Evolutionary conservation across 2,797 vertebrate genomes (phyloP).

Genomic region (Anguilla pacifica): DNA sequence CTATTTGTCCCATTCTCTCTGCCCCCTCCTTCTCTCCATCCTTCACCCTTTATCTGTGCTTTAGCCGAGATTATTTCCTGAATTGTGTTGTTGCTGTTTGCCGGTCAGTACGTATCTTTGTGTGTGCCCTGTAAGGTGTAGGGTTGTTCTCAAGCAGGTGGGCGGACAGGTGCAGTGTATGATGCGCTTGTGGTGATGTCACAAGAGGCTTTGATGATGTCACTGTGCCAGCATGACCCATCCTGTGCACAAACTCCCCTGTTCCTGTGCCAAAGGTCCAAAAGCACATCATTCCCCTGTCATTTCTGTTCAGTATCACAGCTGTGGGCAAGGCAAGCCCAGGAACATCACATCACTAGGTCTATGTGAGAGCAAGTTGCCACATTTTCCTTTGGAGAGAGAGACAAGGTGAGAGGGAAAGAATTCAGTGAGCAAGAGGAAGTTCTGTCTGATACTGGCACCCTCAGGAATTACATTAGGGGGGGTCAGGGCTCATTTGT

Average conservation of each 20-base stretch:
- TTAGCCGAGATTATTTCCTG: not conserved
- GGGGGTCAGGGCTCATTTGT: not conserved
- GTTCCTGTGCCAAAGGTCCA: not conserved
- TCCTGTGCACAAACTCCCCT: not conserved
- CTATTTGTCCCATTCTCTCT: not conserved
- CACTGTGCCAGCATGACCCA: not conserved
- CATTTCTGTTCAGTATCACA: not conserved
- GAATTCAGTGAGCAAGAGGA: not conserved
- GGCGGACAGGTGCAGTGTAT: not conserved
- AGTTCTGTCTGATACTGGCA: not conserved
- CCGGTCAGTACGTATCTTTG: not conserved
- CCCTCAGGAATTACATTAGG: not conserved
- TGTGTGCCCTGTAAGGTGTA: not conserved
- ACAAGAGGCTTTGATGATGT: not conserved
- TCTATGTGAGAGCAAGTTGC: not conserved
- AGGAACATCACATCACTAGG: not conserved
- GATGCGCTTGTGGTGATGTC: not conserved
- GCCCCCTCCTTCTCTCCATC: slow-evolving; percentile 23
- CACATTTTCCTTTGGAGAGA: not conserved
- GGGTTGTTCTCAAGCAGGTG: not conserved
- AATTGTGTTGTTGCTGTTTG: not conserved
- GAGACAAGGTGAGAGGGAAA: not conserved
- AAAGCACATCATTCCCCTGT: not conserved
- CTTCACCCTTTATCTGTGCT: slow-evolving; percentile 39
- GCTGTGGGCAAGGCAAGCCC: not conserved